Evolutionary conservation across 1,140 invertebrate species (phyloP).

Genomic region (Pinna nobilis): DNA sequence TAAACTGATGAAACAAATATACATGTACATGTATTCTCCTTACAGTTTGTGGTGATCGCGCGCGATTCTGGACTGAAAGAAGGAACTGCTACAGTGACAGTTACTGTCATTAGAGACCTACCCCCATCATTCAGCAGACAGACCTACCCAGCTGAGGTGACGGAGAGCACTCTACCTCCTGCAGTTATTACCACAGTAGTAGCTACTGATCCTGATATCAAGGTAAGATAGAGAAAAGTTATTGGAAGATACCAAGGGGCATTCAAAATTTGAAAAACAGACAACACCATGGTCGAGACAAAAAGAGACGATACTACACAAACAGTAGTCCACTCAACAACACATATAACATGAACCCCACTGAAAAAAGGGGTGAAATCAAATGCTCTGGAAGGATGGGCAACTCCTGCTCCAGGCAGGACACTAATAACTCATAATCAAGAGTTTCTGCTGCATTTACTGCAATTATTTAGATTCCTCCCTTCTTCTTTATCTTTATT

Average conservation of each 20-base stretch:
- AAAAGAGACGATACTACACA: too few relatives aligned
- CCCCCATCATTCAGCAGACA: constrained; percentile 39
- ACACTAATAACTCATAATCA: too few relatives aligned
- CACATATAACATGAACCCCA: too few relatives aligned
- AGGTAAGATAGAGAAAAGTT: constrained; percentile 30
- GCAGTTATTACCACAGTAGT: constrained; percentile 35
- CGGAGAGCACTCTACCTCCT: background rate
- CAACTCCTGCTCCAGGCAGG: too few relatives aligned
- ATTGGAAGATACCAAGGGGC: background rate
- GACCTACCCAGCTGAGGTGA: constrained; percentile 8
- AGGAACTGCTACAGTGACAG: constrained; percentile 36
- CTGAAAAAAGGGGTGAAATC: too few relatives aligned
- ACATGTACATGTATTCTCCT: background rate
- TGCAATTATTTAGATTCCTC: too few relatives aligned
- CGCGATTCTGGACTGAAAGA: constrained; percentile 8
- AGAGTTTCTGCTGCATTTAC: too few relatives aligned
- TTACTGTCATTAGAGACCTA: constrained; percentile 48
- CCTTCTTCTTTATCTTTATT: too few relatives aligned
- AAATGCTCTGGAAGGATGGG: too few relatives aligned
- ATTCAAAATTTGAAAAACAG: too few relatives aligned
- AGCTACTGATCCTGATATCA: constrained; percentile 46
- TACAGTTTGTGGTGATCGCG: constrained; percentile 31
- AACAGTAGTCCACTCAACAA: too few relatives aligned
- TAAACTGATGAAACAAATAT: background rate
- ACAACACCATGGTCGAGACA: too few relatives aligned